Evolutionary conservation across 1,140 invertebrate genomes (phyloP).

Genomic region (Bombus consobrinus): DNA sequence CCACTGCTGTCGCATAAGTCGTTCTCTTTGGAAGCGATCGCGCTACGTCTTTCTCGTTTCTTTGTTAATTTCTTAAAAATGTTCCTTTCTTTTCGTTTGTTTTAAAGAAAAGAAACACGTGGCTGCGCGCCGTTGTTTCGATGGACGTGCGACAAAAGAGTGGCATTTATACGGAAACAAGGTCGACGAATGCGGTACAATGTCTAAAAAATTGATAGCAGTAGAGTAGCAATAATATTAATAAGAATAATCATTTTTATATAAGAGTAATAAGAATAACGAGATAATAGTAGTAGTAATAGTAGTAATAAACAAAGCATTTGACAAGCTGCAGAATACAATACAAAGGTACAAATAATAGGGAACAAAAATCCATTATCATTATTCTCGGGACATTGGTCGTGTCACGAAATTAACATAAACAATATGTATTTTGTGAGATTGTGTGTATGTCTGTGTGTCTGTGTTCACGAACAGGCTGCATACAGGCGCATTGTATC

Average conservation of each 20-base stretch:
- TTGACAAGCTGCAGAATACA: constrained; percentile 69
- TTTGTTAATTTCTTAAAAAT: not conserved
- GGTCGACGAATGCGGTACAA: constrained; percentile 8
- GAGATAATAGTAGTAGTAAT: constrained; percentile 40
- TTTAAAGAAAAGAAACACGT: not conserved
- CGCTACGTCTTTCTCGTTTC: constrained; percentile 4
- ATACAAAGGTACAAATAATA: constrained; percentile 70
- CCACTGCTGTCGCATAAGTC: constrained; percentile 36
- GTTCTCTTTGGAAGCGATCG: constrained; percentile 48
- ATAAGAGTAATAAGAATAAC: constrained; percentile 42
- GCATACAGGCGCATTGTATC: constrained; percentile 32
- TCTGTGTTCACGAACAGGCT: constrained; percentile 42
- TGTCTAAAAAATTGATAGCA: constrained; percentile 36
- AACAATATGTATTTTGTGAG: constrained; percentile 4
- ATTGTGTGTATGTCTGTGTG: constrained; percentile 17
- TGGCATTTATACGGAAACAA: constrained; percentile 54
- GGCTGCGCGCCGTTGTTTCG: not conserved
- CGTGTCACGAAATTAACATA: constrained; percentile 41
- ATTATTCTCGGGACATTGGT: constrained; percentile 22
- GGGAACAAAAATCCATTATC: constrained; percentile 55
- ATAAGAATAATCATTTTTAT: constrained; percentile 15
- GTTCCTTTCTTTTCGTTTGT: not conserved
- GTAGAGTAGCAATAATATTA: constrained; percentile 34
- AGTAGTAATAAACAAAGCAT: constrained; percentile 64
- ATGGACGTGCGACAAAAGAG: constrained; percentile 23